These are phyloP conservation scores for Lagria hirta DNA, from an alignment of 2,888 invertebrate genomes.

Conservation along the genomic window DNA sequence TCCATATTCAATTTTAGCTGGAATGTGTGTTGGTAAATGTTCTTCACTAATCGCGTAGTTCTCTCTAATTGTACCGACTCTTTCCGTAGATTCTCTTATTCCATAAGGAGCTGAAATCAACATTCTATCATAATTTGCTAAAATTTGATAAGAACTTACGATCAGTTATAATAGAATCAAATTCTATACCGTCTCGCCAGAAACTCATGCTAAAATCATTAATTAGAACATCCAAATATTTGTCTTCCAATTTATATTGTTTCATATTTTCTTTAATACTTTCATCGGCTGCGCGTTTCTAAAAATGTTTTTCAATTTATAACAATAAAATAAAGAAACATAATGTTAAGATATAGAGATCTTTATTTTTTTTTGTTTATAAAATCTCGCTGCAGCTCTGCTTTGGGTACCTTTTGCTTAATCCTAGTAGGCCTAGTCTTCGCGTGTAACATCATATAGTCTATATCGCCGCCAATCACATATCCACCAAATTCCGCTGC, in stretches of 20 bases:
- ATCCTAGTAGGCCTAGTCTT: constrained; percentile 78
- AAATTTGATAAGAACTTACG: constrained; percentile 66
- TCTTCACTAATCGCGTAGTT: constrained; percentile 66
- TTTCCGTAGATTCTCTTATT: constrained; percentile 89
- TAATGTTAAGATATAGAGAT: no score
- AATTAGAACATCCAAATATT: constrained; percentile 85
- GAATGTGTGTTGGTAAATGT: constrained; percentile 71
- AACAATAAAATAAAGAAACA: constrained; percentile 33
- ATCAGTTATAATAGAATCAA: constrained; percentile 95
- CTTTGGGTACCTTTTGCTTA: constrained; percentile 65
- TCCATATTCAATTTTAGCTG: constrained; percentile 83
- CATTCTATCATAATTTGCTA: neutral
- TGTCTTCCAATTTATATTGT: constrained; percentile 77
- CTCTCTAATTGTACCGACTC: constrained; percentile 68
- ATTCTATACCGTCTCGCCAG: constrained; percentile 69
- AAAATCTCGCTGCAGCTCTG: neutral
- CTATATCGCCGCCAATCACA: constrained; percentile 90
- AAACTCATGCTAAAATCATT: constrained; percentile 87
- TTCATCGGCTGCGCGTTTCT: constrained; percentile 81
- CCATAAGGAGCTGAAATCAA: constrained; percentile 87
- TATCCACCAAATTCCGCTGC: constrained; percentile 87
- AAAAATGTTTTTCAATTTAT: no score
- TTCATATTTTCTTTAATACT: constrained; percentile 83
- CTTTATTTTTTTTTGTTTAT: constrained; percentile 2
- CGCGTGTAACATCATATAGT: constrained; percentile 91